Base-by-base conservation (phyloP, 2,113 vertebrate genomes). In the Lampris incognitus region DNA sequence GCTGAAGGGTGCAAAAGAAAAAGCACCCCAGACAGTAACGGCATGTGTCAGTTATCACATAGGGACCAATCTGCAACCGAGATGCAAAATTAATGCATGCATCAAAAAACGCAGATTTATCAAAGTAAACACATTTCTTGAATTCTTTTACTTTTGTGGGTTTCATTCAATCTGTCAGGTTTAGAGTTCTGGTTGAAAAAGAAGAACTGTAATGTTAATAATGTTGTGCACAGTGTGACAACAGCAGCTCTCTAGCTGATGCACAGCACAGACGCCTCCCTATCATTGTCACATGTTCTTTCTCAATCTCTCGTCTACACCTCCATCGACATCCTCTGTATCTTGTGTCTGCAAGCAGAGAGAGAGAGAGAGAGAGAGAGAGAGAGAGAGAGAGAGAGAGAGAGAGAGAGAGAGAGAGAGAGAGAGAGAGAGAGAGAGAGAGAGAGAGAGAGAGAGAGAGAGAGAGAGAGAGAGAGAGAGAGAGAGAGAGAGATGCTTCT, bases 401-500 rank as follows among this genome's bases (percentile, higher is more conserved):
- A 24, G 0, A 24, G 24, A 24, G 24, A 24, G 24, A 24, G 24
- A 24, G 24, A 24, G 24, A 24, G 24, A 24, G 24, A 24, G 24
- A 24, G 24, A 24, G 24, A 24, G 54, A 56, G 54, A 56, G 54
- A 56, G 54, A n/a, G 54, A 56, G 54, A 56, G 54, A 56, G 54
- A 56, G 54, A 24, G 54, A 11, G 54, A 56, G 54, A 56, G 54
- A 56, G 54, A 56, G 54, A 56, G 54, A 56, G 54, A 56, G 54
- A 56, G 54, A 56, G 54, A 56, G 54, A 56, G 54, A 56, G 54
- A 56, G 54, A 56, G 56, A 36, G 56, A 58, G 56, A 38, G 38
- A 46, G 3, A 9, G 62, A 41, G 52, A 87, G 87, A 83, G 81
- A 81, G 92, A 90, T 79, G 83, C 88, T 85, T 88, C 72, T 87